Base-by-base conservation (phyloP, 2,113 vertebrate genomes). In the Merops nubicus region DNA sequence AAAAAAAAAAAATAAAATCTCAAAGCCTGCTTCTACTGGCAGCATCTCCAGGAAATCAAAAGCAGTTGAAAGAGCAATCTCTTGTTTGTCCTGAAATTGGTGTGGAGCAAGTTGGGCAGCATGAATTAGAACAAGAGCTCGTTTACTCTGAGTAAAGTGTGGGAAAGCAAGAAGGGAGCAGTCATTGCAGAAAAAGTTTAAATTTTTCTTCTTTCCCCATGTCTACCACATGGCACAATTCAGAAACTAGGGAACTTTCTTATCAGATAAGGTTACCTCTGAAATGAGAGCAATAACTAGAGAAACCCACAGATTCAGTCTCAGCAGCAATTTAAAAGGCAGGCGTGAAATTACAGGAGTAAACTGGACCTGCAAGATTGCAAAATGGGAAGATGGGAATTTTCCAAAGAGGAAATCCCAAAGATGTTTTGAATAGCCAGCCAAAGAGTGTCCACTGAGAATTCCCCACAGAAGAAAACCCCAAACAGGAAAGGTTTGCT, bases 401-500 rank as follows among this genome's bases (percentile, higher is more conserved):
- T 94, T 95, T 48, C 76, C 88, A 68, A 88, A 91, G 77, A 87
- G 93, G 95, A 96, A 97, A 96, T 84, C 83, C 76, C 85, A 51
- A 81, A 85, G 83, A 64, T 76, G 51, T 67, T 96, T 89, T 78
- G 48, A 94, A 92, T 22, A 64, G 80, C 48, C 57, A 84, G 57
- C 54, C 79, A 73, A 85, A 93, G 51, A 92, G 23, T 3, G 2
- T 67, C 68, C 85, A 92, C 42, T 8, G 0, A 63, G 67, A 94
- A 93, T 64, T 87, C 88, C 80, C 48, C 60, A 60, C 38, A 84
- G 73, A 91, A 75, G 51, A 95, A 92, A 93, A 84, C 47, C 84
- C 76, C 51, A 63, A 80, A 81, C 63, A 77, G 73, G 91, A 94
- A 91, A 45, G 29, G 51, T 60, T 72, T 95, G 68, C 88, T 90